Conservation (phyloP, 2,797 vertebrate species). For the Helicolenus hilgendorfi region DNA sequence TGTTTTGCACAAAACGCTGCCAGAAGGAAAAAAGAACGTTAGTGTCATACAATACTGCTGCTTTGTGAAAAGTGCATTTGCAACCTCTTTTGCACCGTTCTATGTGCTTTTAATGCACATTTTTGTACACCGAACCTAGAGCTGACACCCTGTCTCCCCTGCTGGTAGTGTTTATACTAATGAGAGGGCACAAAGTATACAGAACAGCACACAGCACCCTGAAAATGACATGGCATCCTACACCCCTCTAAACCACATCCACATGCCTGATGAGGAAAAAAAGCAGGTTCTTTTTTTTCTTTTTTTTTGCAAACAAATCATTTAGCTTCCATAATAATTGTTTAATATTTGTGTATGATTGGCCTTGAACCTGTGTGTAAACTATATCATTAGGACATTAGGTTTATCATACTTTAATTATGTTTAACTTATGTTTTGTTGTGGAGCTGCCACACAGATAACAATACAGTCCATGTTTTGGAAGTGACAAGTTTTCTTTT, state of each 20-base stretch:
- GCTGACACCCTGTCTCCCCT: constrained; percentile 19
- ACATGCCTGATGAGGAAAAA: constrained; percentile 11
- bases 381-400: neutral
- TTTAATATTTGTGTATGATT: neutral
- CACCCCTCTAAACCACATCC: constrained; percentile 57
- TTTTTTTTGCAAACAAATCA: neutral
- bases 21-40: neutral
- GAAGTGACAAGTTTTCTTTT: no score
- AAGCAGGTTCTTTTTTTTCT: neutral
- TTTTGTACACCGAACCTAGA: neutral
- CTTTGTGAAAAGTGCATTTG: neutral
- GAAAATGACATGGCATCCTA: constrained; percentile 35
- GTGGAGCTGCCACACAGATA: neutral
- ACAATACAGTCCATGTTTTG: neutral
- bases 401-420: neutral
- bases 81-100: neutral
- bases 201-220: constrained; percentile 46
- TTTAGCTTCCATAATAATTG: neutral
- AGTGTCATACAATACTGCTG: neutral
- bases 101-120: neutral
- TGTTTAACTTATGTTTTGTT: neutral
- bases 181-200: constrained; percentile 55
- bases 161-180: constrained; percentile 68
- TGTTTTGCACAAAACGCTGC: neutral
- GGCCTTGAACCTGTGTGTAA: neutral